Conservation (phyloP, 2,113 vertebrate genomes). For the Calypte anna region DNA sequence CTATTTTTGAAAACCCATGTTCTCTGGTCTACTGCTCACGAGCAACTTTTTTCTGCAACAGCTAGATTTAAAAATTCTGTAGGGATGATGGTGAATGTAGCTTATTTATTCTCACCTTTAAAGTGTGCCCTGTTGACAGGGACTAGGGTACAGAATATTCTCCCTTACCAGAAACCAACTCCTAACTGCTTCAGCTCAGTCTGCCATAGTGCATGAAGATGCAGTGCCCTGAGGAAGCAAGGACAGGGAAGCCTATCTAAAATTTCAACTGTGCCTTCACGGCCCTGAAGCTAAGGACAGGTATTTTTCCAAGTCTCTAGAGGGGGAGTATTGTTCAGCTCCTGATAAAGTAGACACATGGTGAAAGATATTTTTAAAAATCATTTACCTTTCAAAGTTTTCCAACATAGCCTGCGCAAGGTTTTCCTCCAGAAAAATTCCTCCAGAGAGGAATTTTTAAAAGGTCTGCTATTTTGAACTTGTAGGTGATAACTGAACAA, state of each 20-base stretch:
- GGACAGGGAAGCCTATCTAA: neutral
- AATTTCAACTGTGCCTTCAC: neutral
- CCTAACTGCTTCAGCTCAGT: neutral
- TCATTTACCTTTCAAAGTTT: neutral
- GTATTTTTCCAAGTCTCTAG: neutral
- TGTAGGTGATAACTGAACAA: neutral
- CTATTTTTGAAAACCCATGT: neutral
- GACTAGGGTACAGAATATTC: neutral
- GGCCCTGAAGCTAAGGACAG: neutral
- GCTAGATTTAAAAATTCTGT: neutral
- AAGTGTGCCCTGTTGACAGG: neutral
- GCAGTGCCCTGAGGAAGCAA: neutral
- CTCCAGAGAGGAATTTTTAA: neutral
- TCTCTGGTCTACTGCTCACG: neutral
- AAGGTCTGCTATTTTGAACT: neutral
- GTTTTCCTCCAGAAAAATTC: neutral
- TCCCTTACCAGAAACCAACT: neutral
- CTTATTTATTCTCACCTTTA: neutral
- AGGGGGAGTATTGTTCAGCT: neutral
- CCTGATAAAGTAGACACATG: neutral
- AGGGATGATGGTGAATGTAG: neutral
- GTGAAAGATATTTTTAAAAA: neutral
- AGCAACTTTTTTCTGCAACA: neutral
- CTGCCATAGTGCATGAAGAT: neutral
- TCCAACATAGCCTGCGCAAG: neutral